Base-by-base conservation (phyloP, 2,797 vertebrate genomes). In the Amblyopsis hoosieri region DNA sequence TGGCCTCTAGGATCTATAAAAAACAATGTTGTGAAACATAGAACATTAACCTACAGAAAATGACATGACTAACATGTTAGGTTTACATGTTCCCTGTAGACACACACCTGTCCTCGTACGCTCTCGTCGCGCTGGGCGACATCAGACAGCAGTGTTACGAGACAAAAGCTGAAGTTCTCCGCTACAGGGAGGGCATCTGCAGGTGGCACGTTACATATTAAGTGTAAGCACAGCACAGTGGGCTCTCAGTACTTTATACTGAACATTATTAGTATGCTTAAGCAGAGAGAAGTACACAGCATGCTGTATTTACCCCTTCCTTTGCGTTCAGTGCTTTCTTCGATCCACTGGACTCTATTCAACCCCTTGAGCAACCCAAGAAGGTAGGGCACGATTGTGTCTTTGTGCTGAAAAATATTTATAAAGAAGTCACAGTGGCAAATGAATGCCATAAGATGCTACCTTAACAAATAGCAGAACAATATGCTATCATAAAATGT, bases 301-400 rank as follows among this genome's bases (percentile, higher is more conserved):
- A 10, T 7, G 12, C 14, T 31, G 1, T 14, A 13, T 17, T 87
- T 87, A 97, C 97, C 96, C 90, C 89, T 92, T 80, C 93, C 88
- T 91, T 97, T 98, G 65, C 93, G 92, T 60, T 94, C 92, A 0
- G 94, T 96, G 89, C 94, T 96, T 87, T 99, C 96, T 84, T 98
- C 97, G 64, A 99, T 96, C 98, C 98, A 99, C 0, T 96, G 96
- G 10, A 99, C 96, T 85, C 94, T 95, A 2, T 95, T 95, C 63
- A 99, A 93, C 31, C 97, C 96, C 85, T 90, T 96, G 49, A 99
- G 90, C 74, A 99, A 87, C 15, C 92, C 94, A 2, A 99, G 92
- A 8, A 99, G 93, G 75, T 98, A 99, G 0, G 98, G 96, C 66
- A 99, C 93, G 42, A 99, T 90, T 0, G 80, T 73, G 8, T 98